Evolutionary conservation across 1,140 invertebrate species (phyloP).

Genomic region (Drosophila cardini): DNA sequence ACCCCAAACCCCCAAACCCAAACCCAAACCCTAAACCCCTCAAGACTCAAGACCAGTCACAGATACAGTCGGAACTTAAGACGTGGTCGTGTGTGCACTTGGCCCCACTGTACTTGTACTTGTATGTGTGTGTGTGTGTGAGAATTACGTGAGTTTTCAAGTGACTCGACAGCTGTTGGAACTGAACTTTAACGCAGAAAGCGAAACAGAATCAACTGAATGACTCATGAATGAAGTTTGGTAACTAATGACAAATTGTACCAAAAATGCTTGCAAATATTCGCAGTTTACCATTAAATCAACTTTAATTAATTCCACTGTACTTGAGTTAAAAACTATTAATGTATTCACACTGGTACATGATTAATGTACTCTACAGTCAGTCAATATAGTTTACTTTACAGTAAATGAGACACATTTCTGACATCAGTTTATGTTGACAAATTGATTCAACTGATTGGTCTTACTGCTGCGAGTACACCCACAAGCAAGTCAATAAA

Average conservation of each 20-base stretch:
- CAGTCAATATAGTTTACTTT: not conserved
- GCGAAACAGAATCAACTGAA: slow-evolving; percentile 28
- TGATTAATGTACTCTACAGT: not conserved
- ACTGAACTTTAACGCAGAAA: slow-evolving; percentile 25
- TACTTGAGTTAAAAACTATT: not conserved
- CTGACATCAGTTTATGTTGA: slow-evolving; percentile 18
- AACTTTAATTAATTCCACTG: not conserved
- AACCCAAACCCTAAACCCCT: not conserved
- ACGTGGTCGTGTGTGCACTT: slow-evolving; percentile 51
- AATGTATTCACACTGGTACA: not conserved
- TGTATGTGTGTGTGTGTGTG: too few relatives aligned
- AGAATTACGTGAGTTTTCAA: slow-evolving; percentile 56
- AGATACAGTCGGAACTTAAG: not conserved
- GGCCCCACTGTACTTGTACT: slow-evolving; percentile 46
- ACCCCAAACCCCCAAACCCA: slow-evolving; percentile 8
- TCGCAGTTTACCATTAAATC: not conserved
- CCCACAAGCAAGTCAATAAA: slow-evolving; percentile 18
- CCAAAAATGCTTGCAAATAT: not conserved
- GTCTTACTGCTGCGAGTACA: slow-evolving; percentile 5
- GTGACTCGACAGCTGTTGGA: slow-evolving; percentile 44
- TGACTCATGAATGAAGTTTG: slow-evolving; percentile 38
- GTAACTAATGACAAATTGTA: slow-evolving; percentile 17
- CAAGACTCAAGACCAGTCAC: not conserved
- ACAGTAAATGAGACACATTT: slow-evolving; percentile 7
- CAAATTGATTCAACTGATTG: slow-evolving; percentile 17